These are phyloP conservation scores for Macheiramphus alcinus DNA, from an alignment of 2,113 vertebrate genomes.

Conservation along the genomic window DNA sequence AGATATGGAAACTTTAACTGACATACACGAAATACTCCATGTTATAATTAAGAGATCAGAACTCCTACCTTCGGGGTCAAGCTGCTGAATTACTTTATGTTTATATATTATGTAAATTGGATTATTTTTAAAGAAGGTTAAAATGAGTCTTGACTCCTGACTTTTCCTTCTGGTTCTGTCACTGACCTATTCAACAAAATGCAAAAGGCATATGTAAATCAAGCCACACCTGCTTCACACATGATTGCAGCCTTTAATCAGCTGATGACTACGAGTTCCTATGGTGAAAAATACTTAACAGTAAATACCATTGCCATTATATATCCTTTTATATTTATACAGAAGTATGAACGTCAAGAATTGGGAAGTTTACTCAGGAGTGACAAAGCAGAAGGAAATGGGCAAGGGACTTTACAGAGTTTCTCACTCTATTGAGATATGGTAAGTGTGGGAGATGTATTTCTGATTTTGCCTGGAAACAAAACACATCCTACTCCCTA, in stretches of 20 bases:
- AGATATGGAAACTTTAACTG: not conserved
- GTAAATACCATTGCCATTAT: not conserved
- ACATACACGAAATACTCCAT: not conserved
- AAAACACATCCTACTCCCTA: not conserved
- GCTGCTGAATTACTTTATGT: not conserved
- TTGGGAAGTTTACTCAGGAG: constrained; percentile 41
- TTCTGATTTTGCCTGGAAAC: constrained; percentile 30
- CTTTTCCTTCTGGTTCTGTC: not conserved
- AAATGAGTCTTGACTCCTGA: not conserved
- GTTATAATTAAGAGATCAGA: constrained; percentile 24
- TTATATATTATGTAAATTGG: not conserved
- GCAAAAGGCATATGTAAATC: not conserved
- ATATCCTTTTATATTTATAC: not conserved
- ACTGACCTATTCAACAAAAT: not conserved
- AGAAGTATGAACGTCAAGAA: not conserved
- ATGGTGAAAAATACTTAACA: not conserved
- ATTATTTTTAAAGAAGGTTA: not conserved
- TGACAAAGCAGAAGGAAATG: constrained; percentile 60
- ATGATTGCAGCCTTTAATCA: not conserved
- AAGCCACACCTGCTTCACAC: not conserved
- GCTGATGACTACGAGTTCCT: not conserved
- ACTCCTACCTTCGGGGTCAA: not conserved
- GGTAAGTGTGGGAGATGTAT: not conserved
- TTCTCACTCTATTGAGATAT: not conserved
- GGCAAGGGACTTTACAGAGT: constrained; percentile 55